Evolutionary conservation across 2,113 vertebrate genomes (phyloP).

Genomic region (Irena cyanogastra): DNA sequence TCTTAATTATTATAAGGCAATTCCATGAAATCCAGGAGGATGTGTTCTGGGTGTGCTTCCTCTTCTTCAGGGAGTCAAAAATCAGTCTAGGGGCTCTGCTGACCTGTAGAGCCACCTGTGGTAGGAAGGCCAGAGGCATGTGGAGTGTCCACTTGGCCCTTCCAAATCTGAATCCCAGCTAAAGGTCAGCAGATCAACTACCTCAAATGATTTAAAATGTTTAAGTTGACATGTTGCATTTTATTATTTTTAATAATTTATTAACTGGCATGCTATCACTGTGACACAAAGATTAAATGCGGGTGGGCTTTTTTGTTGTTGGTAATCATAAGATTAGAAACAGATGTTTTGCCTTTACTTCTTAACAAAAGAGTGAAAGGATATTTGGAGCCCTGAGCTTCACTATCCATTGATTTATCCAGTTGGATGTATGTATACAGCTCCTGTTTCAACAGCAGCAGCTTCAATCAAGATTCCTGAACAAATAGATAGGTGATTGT

Average conservation of each 20-base stretch:
- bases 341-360: neutral
- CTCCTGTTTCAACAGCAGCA: neutral
- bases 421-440: neutral
- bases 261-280: rapidly evolving
- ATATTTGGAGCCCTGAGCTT: neutral
- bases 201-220: neutral
- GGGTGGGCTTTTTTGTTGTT: neutral
- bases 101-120: neutral
- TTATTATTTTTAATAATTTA: neutral
- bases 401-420: neutral
- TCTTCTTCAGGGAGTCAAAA: neutral
- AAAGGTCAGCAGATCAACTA: neutral
- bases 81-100: neutral
- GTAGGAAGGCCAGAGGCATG: neutral
- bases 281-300: neutral
- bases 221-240: neutral
- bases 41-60: rapidly evolving
- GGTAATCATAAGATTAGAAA: neutral
- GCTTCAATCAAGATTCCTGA: neutral
- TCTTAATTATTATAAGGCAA: rapidly evolving
- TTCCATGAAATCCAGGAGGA: neutral
- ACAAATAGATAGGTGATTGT: neutral
- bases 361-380: neutral
- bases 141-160: neutral
- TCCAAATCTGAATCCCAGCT: neutral